phyloP scores from a whole-genome alignment of 2,888 invertebrate genomes.

The Germaria angustata region DNA sequence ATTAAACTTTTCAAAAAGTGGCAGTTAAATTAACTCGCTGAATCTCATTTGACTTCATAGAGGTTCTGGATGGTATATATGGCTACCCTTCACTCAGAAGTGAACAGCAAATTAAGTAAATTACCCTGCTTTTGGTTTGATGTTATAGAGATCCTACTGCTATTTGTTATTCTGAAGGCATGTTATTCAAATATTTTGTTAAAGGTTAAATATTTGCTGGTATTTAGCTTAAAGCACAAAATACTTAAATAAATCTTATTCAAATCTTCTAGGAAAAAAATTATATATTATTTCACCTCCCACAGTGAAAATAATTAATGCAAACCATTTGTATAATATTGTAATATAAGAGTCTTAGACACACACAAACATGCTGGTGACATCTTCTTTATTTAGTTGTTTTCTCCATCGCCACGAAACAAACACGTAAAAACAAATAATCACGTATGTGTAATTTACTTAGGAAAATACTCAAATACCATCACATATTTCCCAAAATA shows the following conservation, averaged over 20 bases:
- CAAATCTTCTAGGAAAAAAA: no score
- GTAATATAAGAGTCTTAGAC: neutral
- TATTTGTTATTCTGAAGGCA: no score
- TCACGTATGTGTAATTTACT: slow-evolving; percentile 60
- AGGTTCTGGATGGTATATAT: no score
- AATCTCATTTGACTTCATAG: no score
- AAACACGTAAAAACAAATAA: slow-evolving; percentile 54
- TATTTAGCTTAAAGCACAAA: neutral
- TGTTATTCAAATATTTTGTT: no score
- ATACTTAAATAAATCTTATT: neutral
- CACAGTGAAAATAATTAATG: slow-evolving; percentile 6
- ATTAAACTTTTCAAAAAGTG: no score
- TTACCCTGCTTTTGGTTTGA: no score
- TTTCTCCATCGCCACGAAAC: slow-evolving; percentile 2
- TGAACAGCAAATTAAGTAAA: no score
- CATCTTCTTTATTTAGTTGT: neutral
- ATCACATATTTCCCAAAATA: slow-evolving; percentile 28
- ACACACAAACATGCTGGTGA: neutral
- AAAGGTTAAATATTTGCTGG: neutral
- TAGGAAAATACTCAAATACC: slow-evolving; percentile 37
- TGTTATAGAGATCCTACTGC: no score
- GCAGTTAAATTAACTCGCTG: no score
- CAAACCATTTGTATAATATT: neutral
- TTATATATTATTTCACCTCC: neutral
- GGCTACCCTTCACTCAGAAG: no score